Percentiles rank a stretch among this genome's conserved stretches.
phyloP scores from a whole-genome alignment of 2,797 vertebrate genomes.

The Gymnocypris eckloni region DNA sequence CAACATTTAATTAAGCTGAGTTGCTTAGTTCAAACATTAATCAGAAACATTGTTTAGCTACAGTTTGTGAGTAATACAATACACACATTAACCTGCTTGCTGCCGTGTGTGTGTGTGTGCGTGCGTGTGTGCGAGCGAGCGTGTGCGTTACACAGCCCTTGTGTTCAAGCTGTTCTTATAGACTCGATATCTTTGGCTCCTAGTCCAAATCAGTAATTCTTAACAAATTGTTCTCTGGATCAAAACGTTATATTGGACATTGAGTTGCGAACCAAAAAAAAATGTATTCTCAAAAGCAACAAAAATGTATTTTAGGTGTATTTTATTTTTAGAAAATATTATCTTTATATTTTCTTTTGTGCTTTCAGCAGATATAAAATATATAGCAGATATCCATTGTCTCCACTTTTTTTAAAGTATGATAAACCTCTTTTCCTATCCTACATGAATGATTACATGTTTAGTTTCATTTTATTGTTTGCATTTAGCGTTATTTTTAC shows the following conservation, averaged over 20 bases:
- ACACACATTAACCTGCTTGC: constrained; percentile 10
- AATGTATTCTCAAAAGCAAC: too few relatives aligned
- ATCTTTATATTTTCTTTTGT: background rate
- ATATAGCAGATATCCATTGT: background rate
- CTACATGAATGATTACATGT: background rate
- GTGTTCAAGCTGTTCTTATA: constrained; percentile 44
- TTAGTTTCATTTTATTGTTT: background rate
- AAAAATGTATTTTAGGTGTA: background rate
- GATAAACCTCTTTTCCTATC: background rate
- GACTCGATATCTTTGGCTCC: background rate
- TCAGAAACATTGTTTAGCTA: constrained; percentile 30
- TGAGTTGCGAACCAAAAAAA: too few relatives aligned
- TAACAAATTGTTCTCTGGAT: background rate
- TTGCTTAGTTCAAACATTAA: background rate
- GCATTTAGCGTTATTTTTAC: background rate
- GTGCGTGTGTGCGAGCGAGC: too few relatives aligned
- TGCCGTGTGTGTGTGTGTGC: too few relatives aligned
- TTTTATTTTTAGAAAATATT: background rate
- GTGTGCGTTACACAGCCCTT: constrained; percentile 57
- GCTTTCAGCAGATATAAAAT: background rate
- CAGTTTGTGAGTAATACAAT: background rate
- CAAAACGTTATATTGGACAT: background rate
- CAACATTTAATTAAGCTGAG: constrained; percentile 10
- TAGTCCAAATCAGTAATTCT: background rate
- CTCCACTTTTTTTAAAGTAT: background rate